These are phyloP conservation scores for Carpatolechia fugitivella DNA, from an alignment of 2,888 invertebrate species.

Conservation along the genomic window DNA sequence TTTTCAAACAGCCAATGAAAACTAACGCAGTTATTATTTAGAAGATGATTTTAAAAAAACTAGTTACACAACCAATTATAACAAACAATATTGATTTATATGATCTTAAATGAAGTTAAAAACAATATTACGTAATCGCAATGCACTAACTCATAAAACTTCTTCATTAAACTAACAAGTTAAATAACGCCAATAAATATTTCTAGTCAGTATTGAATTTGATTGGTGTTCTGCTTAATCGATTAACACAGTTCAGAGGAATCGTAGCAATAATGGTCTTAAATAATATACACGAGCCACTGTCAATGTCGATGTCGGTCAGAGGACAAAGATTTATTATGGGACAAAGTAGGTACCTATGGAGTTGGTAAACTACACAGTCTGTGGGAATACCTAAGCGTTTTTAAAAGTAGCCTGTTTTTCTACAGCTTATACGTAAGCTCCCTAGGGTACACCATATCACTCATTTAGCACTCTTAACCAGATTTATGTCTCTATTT, in stretches of 20 bases:
- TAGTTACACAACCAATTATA: not conserved
- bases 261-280: conserved; percentile 19
- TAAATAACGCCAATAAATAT: conserved; percentile 12
- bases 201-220: conserved; percentile 20
- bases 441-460: too few species aligned
- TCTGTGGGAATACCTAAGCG: too few species aligned
- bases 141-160: not conserved
- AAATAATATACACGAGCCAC: conserved; percentile 9
- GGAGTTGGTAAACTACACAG: not conserved
- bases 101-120: not conserved
- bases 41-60: not conserved
- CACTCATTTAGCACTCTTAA: too few species aligned
- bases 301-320: not conserved
- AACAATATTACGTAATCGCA: not conserved
- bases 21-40: not conserved
- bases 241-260: conserved; percentile 21
- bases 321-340: not conserved
- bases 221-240: conserved; percentile 23
- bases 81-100: not conserved
- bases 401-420: too few species aligned
- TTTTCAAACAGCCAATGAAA: too few species aligned
- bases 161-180: conserved; percentile 6
- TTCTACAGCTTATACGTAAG: too few species aligned
- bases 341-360: not conserved
- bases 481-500: too few species aligned